Evolutionary conservation across 2,888 invertebrate species (phyloP).

Genomic region (Synanthedon myopaeformis): DNA sequence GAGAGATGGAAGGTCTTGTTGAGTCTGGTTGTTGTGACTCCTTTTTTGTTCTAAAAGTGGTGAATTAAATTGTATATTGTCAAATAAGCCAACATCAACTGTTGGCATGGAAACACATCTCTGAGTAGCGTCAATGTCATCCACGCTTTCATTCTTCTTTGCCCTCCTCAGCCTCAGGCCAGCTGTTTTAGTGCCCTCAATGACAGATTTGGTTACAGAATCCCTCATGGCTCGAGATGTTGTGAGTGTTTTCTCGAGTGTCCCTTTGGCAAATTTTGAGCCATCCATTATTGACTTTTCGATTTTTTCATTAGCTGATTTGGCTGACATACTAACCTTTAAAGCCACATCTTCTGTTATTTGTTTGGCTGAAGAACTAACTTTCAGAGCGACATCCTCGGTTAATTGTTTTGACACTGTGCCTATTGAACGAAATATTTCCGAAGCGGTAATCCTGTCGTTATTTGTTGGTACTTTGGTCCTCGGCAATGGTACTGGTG

Average conservation of each 20-base stretch:
- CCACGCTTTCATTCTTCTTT: slow-evolving; percentile 28
- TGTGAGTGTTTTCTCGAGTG: slow-evolving; percentile 53
- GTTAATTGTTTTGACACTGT: slow-evolving; percentile 69
- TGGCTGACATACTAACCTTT: slow-evolving; percentile 56
- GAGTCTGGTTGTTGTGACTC: slow-evolving; percentile 24
- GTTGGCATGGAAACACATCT: slow-evolving; percentile 70
- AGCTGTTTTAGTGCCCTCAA: slow-evolving; percentile 73
- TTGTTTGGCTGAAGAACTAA: slow-evolving; percentile 57
- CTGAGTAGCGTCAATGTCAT: slow-evolving; percentile 26
- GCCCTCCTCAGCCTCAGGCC: slow-evolving; percentile 53
- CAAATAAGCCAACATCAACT: slow-evolving; percentile 71
- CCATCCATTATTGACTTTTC: slow-evolving; percentile 48
- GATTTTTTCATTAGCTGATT: slow-evolving; percentile 46
- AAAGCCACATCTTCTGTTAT: slow-evolving; percentile 67
- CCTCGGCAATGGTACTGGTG: slow-evolving; percentile 68
- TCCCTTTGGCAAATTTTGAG: slow-evolving; percentile 55
- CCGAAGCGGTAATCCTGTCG: slow-evolving; percentile 48
- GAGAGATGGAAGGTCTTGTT: slow-evolving; percentile 25
- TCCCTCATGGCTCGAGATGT: slow-evolving; percentile 64
- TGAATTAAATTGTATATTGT: slow-evolving; percentile 74
- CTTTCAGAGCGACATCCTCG: slow-evolving; percentile 67
- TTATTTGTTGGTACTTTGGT: slow-evolving; percentile 33
- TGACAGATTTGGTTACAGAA: slow-evolving; percentile 71
- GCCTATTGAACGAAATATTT: slow-evolving; percentile 60
- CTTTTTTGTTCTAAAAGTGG: slow-evolving; percentile 63